A percentile compares a stretch with the other conserved stretches of the same genome.
Conservation (phyloP, 1,140 invertebrate genomes). For the Pogonomyrmex californicus region DNA sequence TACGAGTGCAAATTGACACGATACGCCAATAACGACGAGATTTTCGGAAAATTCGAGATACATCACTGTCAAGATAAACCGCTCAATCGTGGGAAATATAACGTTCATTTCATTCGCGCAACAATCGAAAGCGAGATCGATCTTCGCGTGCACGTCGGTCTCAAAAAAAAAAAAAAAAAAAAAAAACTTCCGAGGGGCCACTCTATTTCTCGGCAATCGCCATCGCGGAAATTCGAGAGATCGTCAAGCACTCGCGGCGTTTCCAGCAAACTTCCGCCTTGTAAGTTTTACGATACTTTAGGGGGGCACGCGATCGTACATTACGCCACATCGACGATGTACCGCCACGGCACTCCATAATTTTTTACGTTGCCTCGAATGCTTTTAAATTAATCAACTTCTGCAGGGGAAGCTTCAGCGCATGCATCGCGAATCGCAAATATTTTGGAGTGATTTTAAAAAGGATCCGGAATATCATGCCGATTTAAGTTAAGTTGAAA, state of each 20-base stretch:
- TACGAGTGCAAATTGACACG: slow-evolving; percentile 49
- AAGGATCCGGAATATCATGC: neutral
- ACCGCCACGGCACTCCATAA: slow-evolving; percentile 49
- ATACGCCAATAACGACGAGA: slow-evolving; percentile 46
- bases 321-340: slow-evolving; percentile 56
- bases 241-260: slow-evolving; percentile 58
- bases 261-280: slow-evolving; percentile 35
- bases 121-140: slow-evolving; percentile 55
- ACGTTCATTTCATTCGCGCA: slow-evolving; percentile 31
- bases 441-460: slow-evolving; percentile 14
- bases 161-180: no score
- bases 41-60: slow-evolving; percentile 44
- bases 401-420: slow-evolving; percentile 4
- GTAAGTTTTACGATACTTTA: slow-evolving; percentile 62
- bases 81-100: slow-evolving; percentile 23
- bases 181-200: slow-evolving; percentile 39
- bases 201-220: slow-evolving; percentile 55
- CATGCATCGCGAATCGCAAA: neutral
- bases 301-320: slow-evolving; percentile 59
- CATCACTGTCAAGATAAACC: slow-evolving; percentile 49
- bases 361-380: slow-evolving; percentile 47
- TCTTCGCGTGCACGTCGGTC: slow-evolving; percentile 34
- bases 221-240: slow-evolving; percentile 58
- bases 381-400: slow-evolving; percentile 61
- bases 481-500: slow-evolving; percentile 21